A percentile compares a stretch with the other conserved stretches of the same genome.
phyloP scores from a whole-genome alignment of 2,113 vertebrate species.

The Istiophorus platypterus region DNA sequence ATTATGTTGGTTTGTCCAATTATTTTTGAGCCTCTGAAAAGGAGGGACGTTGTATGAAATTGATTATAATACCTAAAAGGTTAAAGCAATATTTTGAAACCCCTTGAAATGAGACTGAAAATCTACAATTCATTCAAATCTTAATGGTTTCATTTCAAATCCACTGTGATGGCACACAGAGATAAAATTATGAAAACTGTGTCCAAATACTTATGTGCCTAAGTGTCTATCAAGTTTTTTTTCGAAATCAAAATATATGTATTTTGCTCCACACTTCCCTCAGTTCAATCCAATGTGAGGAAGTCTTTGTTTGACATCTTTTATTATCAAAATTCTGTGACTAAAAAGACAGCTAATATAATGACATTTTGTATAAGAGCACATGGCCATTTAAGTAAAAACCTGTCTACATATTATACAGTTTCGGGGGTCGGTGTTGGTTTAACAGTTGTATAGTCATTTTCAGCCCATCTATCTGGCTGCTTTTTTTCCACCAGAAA shows the following conservation, averaged over 20 bases:
- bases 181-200: no score
- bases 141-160: no score
- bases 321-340: neutral
- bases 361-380: neutral
- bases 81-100: no score
- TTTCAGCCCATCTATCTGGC: conserved; percentile 22
- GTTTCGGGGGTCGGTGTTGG: neutral
- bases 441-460: conserved; percentile 1
- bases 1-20: no score
- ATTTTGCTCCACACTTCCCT: neutral
- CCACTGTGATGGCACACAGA: no score
- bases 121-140: no score
- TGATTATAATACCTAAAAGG: no score
- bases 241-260: neutral
- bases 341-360: neutral
- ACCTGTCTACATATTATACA: neutral
- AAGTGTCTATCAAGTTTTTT: no score
- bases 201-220: no score
- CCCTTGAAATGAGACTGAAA: no score
- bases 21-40: no score
- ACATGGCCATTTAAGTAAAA: neutral
- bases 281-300: neutral
- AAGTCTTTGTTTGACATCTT: neutral
- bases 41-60: no score
- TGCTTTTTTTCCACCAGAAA: conserved; percentile 2